A percentile compares a stretch with the other conserved stretches of the same genome.
Evolutionary conservation across 1,140 invertebrate species (phyloP).

Genomic region (Drosophila pachea): DNA sequence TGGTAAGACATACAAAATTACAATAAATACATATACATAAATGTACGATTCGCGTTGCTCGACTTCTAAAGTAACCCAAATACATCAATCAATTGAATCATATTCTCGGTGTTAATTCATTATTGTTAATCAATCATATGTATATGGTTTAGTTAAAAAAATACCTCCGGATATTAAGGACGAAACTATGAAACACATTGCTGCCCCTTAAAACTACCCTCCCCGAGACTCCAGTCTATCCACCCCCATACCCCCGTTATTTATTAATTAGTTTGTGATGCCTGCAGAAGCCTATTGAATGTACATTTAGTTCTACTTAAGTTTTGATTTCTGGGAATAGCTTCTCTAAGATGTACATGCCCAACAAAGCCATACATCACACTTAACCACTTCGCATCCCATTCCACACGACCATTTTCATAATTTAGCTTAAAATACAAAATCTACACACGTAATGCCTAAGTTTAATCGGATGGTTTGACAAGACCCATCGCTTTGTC

Average conservation of each 20-base stretch:
- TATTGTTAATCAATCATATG: conserved; percentile 15
- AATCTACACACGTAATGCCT: conserved; percentile 57
- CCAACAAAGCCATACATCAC: conserved; percentile 11
- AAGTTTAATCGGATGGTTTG: conserved; percentile 81
- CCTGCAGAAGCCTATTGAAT: conserved; percentile 53
- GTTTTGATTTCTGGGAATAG: conserved; percentile 65
- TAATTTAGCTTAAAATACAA: conserved; percentile 64
- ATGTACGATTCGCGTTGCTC: conserved; percentile 26
- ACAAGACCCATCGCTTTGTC: conserved; percentile 94
- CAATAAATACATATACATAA: conserved; percentile 26
- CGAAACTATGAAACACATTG: conserved; percentile 56
- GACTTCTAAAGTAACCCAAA: conserved; percentile 20
- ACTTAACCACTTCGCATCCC: conserved; percentile 19
- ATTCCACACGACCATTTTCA: conserved; percentile 15
- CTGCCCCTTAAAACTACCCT: conserved; percentile 8
- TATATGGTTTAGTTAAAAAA: conserved; percentile 31
- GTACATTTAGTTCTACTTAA: conserved; percentile 61
- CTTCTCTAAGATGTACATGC: conserved; percentile 52
- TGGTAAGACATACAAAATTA: conserved; percentile 35
- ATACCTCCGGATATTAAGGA: conserved; percentile 44
- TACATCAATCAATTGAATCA: conserved; percentile 24
- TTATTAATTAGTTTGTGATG: conserved; percentile 72
- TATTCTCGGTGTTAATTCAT: conserved; percentile 18
- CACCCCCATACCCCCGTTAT: conserved; percentile 19
- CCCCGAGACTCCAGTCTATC: not conserved